Conservation (phyloP, 2,113 vertebrate species). For the Eublepharis macularius region DNA sequence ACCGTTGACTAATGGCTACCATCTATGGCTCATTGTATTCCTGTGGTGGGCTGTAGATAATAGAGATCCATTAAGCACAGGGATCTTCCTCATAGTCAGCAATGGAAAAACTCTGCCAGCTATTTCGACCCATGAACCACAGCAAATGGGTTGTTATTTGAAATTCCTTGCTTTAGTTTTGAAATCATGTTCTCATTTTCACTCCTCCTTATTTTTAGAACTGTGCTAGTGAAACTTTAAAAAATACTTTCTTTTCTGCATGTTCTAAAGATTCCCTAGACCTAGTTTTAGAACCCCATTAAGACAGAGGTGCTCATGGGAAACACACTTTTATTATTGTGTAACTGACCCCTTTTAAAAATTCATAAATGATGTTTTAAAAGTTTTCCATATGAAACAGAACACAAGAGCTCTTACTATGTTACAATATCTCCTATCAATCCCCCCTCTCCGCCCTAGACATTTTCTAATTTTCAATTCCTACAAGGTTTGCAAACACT, state of each 20-base stretch:
- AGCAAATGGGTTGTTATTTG: background rate
- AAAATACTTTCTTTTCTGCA: slow-evolving; percentile 9
- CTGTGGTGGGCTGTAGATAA: background rate
- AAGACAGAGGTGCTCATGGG: slow-evolving; percentile 11
- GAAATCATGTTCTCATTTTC: background rate
- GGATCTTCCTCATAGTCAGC: background rate
- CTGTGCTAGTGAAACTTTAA: slow-evolving; percentile 5
- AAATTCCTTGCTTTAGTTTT: slow-evolving; percentile 4
- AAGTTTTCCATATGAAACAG: slow-evolving; percentile 42
- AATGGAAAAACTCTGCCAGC: background rate
- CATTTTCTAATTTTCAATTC: background rate
- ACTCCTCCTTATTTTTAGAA: background rate
- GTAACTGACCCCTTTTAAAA: slow-evolving; percentile 51
- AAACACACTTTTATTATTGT: slow-evolving; percentile 38
- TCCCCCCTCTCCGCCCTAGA: slow-evolving; percentile 12
- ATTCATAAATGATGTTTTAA: slow-evolving; percentile 41
- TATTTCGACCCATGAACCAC: background rate
- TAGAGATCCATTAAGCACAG: too few species aligned
- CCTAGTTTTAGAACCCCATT: slow-evolving; percentile 22
- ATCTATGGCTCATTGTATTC: background rate
- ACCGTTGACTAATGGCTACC: too few species aligned
- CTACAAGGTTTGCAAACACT: slow-evolving; percentile 8
- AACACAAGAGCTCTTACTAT: slow-evolving; percentile 22
- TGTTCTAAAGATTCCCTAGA: slow-evolving; percentile 23
- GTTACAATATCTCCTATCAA: slow-evolving; percentile 5